Evolutionary conservation across 2,797 vertebrate genomes (phyloP).

Genomic region (Rhynchonycteris naso): DNA sequence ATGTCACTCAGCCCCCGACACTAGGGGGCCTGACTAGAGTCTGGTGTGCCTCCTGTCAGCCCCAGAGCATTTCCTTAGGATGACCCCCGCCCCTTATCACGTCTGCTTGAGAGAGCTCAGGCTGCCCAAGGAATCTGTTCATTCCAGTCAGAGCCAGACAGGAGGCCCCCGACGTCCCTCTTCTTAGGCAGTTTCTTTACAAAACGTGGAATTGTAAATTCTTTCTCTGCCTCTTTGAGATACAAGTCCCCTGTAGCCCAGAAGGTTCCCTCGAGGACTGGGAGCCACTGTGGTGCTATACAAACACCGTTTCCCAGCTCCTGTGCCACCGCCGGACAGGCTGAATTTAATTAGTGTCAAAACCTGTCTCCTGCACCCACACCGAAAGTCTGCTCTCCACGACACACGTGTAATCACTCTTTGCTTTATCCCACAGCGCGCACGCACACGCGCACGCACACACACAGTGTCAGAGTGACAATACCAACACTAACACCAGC

Average conservation of each 20-base stretch:
- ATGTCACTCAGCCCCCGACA: neutral
- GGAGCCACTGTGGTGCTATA: neutral
- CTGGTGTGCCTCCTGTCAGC: neutral
- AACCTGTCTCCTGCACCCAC: neutral
- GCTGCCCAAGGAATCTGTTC: neutral
- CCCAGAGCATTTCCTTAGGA: too few species aligned
- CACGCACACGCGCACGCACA: neutral
- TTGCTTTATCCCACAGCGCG: neutral
- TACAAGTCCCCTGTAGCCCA: neutral
- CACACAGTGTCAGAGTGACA: neutral
- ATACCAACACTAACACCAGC: neutral
- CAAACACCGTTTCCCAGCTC: neutral
- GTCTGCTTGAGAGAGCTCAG: neutral
- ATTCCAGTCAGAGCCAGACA: neutral
- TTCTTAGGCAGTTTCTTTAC: neutral
- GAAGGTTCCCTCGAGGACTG: neutral
- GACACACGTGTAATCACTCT: neutral
- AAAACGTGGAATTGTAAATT: neutral
- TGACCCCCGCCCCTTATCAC: neutral
- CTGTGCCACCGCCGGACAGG: neutral
- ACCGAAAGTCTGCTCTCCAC: neutral
- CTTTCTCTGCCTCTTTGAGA: neutral
- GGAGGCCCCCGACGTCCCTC: neutral
- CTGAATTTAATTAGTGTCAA: neutral
- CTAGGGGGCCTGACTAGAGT: neutral